A percentile compares a stretch with the other conserved stretches of the same genome.
Conservation (phyloP, 2,888 invertebrate genomes). For the Xylota sylvarum region DNA sequence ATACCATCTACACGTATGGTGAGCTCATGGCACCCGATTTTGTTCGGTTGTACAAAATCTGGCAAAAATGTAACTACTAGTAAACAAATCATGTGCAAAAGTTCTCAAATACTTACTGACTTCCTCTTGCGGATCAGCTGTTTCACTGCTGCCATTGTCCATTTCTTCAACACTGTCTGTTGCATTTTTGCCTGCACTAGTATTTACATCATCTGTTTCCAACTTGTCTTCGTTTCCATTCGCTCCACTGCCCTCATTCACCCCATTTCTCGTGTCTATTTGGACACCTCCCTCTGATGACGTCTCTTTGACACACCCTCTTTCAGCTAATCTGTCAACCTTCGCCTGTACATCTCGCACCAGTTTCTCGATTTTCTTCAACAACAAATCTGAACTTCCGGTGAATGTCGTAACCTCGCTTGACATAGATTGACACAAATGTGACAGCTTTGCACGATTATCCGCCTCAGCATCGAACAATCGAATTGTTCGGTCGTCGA, state of each 20-base stretch:
- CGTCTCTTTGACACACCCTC: constrained; percentile 1
- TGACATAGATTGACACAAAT: constrained; percentile 80
- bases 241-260: constrained; percentile 8
- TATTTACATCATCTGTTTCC: background rate
- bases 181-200: constrained; percentile 3
- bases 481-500: constrained; percentile 81
- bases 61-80: background rate
- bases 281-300: background rate
- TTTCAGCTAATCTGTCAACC: constrained; percentile 65
- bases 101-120: constrained; percentile 52
- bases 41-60: constrained; percentile 81
- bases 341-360: constrained; percentile 79
- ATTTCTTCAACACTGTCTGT: constrained; percentile 50
- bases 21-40: constrained; percentile 84
- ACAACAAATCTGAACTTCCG: constrained; percentile 81
- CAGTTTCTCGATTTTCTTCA: constrained; percentile 81
- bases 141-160: constrained; percentile 26
- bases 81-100: background rate
- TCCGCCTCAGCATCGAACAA: constrained; percentile 79
- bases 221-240: constrained; percentile 23
- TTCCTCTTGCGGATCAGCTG: constrained; percentile 35
- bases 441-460: constrained; percentile 78
- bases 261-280: background rate
- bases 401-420: constrained; percentile 82
- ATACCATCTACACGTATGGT: constrained; percentile 83